Evolutionary conservation across 1,140 invertebrate genomes (phyloP).

Genomic region (Andrena cerasifolii): DNA sequence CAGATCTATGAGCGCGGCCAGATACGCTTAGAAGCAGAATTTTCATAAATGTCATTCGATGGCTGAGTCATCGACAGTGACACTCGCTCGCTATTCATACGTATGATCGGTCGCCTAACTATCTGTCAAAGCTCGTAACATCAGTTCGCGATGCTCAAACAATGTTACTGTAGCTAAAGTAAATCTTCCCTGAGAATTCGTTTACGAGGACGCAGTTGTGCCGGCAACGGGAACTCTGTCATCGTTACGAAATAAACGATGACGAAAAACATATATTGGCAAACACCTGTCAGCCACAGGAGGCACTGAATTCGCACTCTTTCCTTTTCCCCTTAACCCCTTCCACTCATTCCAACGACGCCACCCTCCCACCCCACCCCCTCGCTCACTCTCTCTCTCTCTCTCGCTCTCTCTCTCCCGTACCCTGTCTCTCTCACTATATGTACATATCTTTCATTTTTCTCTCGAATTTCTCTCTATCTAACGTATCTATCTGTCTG

Average conservation of each 20-base stretch:
- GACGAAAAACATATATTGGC: constrained; percentile 43
- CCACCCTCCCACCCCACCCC: background rate
- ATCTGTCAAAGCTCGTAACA: background rate
- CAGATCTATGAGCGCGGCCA: too few relatives aligned
- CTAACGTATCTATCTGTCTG: background rate
- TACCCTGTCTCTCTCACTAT: background rate
- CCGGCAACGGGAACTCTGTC: constrained; percentile 27
- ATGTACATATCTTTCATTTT: background rate
- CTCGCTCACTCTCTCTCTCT: background rate
- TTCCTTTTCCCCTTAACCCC: background rate
- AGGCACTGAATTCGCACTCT: constrained; percentile 21
- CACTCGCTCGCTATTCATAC: background rate
- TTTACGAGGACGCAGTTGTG: background rate
- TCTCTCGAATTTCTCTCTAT: too few relatives aligned
- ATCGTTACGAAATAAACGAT: constrained; percentile 44
- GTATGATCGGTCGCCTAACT: constrained; percentile 14
- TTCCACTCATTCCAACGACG: too few relatives aligned
- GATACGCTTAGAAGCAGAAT: constrained; percentile 24
- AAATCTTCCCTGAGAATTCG: background rate
- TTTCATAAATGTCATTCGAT: constrained; percentile 2
- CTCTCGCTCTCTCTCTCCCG: background rate
- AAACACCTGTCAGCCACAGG: constrained; percentile 48
- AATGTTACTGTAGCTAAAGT: background rate
- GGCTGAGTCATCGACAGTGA: constrained; percentile 44
- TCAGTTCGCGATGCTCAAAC: background rate